These are phyloP conservation scores for Neuroscelio doddi DNA, from an alignment of 2,888 invertebrate genomes.

Conservation along the genomic window DNA sequence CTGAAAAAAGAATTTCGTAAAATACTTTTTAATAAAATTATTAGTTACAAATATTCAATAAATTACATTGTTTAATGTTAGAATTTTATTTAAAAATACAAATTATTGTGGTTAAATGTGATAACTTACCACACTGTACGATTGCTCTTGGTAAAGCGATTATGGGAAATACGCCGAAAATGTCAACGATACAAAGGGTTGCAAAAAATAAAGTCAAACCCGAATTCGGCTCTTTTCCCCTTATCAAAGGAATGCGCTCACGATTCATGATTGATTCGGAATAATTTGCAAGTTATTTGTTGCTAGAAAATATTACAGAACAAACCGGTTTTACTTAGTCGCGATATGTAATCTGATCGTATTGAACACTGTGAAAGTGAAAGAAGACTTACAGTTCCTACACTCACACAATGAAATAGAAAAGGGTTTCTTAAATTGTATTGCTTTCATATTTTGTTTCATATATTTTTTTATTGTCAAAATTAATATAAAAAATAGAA, in stretches of 20 bases:
- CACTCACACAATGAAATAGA: constrained; percentile 5
- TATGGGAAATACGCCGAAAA: constrained; percentile 89
- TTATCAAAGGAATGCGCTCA: constrained; percentile 58
- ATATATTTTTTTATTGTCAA: too few species aligned
- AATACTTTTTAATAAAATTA: background rate
- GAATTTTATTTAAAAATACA: too few species aligned
- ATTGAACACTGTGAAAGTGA: constrained; percentile 47
- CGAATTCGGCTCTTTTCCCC: constrained; percentile 50
- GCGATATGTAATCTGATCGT: constrained; percentile 60
- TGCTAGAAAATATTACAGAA: constrained; percentile 9
- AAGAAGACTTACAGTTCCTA: constrained; percentile 61
- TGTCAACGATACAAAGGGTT: constrained; percentile 83
- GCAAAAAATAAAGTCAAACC: constrained; percentile 82
- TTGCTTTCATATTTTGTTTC: too few species aligned
- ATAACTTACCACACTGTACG: constrained; percentile 80
- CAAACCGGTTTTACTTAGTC: constrained; percentile 59
- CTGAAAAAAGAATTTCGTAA: background rate
- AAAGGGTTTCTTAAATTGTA: too few species aligned
- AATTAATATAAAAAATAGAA: too few species aligned
- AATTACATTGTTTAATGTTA: constrained; percentile 16
- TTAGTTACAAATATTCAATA: background rate
- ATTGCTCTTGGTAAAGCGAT: constrained; percentile 84
- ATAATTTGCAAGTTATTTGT: constrained; percentile 28
- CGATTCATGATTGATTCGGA: constrained; percentile 53
- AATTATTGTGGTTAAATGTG: background rate